These are phyloP conservation scores for Sakesphorus luctuosus DNA, from an alignment of 2,113 vertebrate genomes.

Conservation along the genomic window DNA sequence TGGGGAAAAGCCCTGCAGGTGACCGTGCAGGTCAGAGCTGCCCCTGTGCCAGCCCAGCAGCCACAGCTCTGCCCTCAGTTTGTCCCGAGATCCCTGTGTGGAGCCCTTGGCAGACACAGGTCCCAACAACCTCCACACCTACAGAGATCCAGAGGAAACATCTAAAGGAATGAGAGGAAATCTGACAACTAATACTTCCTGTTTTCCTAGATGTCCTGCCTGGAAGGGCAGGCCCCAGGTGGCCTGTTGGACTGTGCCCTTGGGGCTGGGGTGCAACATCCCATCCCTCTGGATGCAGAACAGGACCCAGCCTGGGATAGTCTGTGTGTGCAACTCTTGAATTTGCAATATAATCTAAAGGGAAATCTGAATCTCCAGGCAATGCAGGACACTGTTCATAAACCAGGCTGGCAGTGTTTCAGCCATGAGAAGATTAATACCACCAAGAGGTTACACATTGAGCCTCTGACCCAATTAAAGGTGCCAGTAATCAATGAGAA, in stretches of 20 bases:
- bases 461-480: neutral
- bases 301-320: rapidly evolving
- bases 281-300: neutral
- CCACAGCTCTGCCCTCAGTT: neutral
- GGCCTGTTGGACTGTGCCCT: neutral
- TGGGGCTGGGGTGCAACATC: neutral
- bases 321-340: neutral
- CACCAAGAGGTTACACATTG: neutral
- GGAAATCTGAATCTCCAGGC: neutral
- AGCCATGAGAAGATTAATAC: neutral
- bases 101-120: neutral
- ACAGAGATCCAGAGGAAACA: neutral
- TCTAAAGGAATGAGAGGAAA: neutral
- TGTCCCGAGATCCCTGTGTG: neutral
- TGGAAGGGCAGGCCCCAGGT: neutral
- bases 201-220: neutral
- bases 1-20: neutral
- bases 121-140: neutral
- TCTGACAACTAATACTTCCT: neutral
- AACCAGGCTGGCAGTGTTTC: neutral
- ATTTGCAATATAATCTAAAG: neutral
- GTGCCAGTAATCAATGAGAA: neutral
- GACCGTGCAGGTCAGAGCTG: neutral
- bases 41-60: neutral
- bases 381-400: neutral